Evolutionary conservation across 2,797 vertebrate species (phyloP).

Genomic region (Champsocephalus gunnari): DNA sequence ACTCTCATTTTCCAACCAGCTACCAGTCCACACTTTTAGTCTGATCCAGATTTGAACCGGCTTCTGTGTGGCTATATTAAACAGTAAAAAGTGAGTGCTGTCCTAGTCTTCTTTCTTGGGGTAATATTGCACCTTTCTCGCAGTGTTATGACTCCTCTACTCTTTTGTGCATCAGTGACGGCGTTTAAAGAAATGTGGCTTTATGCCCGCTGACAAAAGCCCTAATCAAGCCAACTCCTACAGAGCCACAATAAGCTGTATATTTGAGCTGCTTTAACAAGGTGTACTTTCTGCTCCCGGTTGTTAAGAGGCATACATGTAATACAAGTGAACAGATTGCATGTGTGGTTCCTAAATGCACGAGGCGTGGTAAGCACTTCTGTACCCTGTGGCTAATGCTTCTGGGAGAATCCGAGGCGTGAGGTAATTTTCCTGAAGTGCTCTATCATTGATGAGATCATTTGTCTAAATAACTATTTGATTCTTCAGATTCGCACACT

Average conservation of each 20-base stretch:
- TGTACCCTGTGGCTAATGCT: conserved; percentile 7
- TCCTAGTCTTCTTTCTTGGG: too few species aligned
- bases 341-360: neutral
- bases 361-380: neutral
- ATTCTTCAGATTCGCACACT: conserved; percentile 4
- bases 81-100: too few species aligned
- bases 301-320: neutral
- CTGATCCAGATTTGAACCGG: too few species aligned
- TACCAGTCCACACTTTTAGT: too few species aligned
- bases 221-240: neutral
- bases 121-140: too few species aligned
- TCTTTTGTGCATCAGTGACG: neutral
- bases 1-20: too few species aligned
- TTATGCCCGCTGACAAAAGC: neutral
- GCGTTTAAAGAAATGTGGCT: neutral
- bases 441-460: neutral
- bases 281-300: neutral
- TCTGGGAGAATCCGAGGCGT: neutral
- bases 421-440: too few species aligned
- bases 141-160: neutral
- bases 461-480: conserved; percentile 1
- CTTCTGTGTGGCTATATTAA: too few species aligned
- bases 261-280: neutral
- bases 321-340: neutral
- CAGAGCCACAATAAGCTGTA: neutral